phyloP scores from a whole-genome alignment of 2,113 vertebrate genomes.

The Toxostoma redivivum region DNA sequence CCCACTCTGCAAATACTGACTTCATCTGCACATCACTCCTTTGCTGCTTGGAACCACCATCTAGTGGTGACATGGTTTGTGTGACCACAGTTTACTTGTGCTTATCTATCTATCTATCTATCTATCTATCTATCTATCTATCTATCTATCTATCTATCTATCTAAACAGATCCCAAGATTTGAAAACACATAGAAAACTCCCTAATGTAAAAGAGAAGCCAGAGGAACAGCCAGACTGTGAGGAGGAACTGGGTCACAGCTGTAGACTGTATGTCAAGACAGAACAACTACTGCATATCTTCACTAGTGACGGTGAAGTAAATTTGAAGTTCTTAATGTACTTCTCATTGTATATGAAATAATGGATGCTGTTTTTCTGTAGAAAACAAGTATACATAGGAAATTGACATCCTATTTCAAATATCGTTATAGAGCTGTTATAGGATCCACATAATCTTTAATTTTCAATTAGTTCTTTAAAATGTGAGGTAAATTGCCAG shows the following conservation, averaged over 20 bases:
- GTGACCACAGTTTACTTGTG: not conserved
- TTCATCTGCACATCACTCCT: not conserved
- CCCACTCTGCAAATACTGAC: not conserved
- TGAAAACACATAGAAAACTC: not conserved
- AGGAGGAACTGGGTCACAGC: not conserved
- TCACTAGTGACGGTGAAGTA: not conserved
- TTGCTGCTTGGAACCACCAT: not conserved
- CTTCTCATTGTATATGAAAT: not conserved
- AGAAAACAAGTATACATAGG: not conserved
- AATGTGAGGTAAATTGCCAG: not conserved
- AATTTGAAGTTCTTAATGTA: not conserved
- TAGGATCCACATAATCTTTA: not conserved
- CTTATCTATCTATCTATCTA: too few relatives aligned
- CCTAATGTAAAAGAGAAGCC: not conserved
- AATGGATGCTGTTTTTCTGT: not conserved
- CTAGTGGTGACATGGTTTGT: not conserved
- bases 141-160: too few relatives aligned
- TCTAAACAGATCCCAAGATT: not conserved
- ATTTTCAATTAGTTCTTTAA: not conserved
- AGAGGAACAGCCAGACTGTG: not conserved
- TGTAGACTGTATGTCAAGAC: not conserved
- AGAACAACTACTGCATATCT: not conserved
- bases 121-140: too few relatives aligned
- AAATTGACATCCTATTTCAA: not conserved
- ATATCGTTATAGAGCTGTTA: not conserved